These are phyloP conservation scores for Cottoperca gobio DNA, from an alignment of 2,797 vertebrate genomes.

Conservation along the genomic window DNA sequence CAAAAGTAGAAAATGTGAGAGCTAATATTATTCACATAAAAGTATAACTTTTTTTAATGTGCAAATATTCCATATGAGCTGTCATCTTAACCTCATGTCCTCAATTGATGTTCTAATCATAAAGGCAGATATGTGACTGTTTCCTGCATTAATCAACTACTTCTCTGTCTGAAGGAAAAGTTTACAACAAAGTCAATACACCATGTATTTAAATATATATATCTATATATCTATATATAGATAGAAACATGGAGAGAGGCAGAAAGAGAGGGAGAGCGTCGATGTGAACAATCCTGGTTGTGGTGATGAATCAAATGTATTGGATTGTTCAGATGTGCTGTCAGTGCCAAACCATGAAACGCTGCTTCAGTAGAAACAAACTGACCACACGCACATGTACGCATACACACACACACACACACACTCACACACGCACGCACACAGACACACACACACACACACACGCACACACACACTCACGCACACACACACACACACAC, in stretches of 20 bases:
- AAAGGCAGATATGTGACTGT: background rate
- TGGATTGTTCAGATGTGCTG: constrained; percentile 20
- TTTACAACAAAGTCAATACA: background rate
- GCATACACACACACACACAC: background rate
- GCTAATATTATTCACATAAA: background rate
- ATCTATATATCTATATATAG: no score
- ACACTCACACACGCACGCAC: background rate
- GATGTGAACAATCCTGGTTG: background rate
- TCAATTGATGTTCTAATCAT: background rate
- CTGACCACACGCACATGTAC: background rate
- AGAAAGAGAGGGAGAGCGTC: background rate
- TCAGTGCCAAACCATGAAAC: constrained; percentile 4
- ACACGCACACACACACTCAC: background rate
- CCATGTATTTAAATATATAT: background rate
- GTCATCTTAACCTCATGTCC: background rate
- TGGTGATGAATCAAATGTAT: constrained; percentile 25
- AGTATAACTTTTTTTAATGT: background rate
- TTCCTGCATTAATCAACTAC: background rate
- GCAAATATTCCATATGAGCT: background rate
- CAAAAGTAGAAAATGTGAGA: background rate
- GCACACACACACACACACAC: background rate
- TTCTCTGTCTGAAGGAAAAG: background rate
- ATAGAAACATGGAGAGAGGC: background rate
- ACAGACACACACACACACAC: background rate
- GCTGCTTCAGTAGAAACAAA: background rate